Conservation (phyloP, 2,113 vertebrate species). For the Apodemus sylvaticus region DNA sequence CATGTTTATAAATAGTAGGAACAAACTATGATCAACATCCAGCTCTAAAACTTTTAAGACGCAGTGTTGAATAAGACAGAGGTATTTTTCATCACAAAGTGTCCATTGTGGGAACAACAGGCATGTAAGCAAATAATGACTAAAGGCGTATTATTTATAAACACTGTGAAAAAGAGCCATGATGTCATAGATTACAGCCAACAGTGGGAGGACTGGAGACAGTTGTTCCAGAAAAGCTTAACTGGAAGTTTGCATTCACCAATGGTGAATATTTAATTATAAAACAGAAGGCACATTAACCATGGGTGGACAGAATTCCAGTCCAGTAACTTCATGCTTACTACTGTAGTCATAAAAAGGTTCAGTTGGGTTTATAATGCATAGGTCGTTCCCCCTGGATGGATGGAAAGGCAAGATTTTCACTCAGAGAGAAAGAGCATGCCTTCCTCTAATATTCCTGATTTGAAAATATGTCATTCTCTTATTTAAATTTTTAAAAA, state of each 20-base stretch:
- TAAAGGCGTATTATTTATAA: background rate
- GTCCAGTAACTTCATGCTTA: background rate
- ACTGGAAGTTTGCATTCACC: background rate
- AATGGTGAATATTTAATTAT: background rate
- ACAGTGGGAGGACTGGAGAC: background rate
- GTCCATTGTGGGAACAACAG: background rate
- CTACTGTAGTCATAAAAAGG: background rate
- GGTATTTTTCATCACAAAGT: background rate
- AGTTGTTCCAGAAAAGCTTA: background rate
- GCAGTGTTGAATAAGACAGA: background rate
- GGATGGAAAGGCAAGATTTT: background rate
- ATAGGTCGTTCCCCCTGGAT: background rate
- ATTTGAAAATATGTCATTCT: conserved; percentile 7
- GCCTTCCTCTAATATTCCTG: background rate
- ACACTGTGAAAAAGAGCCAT: background rate
- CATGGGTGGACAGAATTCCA: background rate
- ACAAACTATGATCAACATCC: background rate
- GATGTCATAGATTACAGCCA: background rate
- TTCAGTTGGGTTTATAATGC: background rate
- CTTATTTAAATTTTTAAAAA: background rate
- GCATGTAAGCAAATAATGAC: background rate
- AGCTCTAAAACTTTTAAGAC: background rate
- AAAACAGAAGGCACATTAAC: background rate
- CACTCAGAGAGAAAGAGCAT: background rate
- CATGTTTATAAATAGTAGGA: background rate